Conservation (phyloP, 1,140 invertebrate species). For the Steinernema feltiae region DNA sequence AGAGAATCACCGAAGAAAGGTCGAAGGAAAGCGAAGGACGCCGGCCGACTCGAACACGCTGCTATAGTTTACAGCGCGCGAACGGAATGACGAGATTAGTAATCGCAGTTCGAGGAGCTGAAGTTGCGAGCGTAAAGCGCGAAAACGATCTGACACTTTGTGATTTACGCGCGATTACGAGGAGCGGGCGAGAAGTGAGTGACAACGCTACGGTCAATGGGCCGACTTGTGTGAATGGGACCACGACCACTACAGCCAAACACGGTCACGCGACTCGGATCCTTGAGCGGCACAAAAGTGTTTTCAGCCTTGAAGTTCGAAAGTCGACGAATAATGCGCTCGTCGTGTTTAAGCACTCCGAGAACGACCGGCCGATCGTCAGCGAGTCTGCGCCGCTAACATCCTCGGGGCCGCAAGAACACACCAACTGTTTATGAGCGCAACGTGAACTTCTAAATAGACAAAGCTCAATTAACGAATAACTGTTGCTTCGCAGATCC, state of each 20-base stretch:
- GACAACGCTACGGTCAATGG: neutral
- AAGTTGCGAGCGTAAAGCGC: constrained; percentile 1
- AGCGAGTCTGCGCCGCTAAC: too few relatives aligned
- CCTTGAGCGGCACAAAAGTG: neutral
- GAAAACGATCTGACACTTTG: neutral
- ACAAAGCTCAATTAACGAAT: too few relatives aligned
- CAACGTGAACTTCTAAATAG: too few relatives aligned
- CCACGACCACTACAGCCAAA: neutral
- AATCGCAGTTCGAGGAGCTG: neutral
- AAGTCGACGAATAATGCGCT: too few relatives aligned
- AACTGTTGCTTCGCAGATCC: too few relatives aligned
- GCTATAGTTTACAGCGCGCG: constrained; percentile 10
- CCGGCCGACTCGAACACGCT: neutral
- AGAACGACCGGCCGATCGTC: too few relatives aligned
- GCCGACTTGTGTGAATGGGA: neutral
- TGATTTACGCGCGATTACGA: neutral
- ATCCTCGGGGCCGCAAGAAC: too few relatives aligned
- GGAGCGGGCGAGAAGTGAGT: neutral
- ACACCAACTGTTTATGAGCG: too few relatives aligned
- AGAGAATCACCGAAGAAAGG: neutral
- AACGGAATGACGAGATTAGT: neutral
- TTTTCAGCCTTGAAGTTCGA: neutral
- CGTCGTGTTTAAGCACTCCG: too few relatives aligned
- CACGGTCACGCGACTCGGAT: constrained; percentile 5
- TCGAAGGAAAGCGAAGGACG: neutral